Evolutionary conservation across 1,140 invertebrate species (phyloP).

Genomic region (Leucophenga varia): DNA sequence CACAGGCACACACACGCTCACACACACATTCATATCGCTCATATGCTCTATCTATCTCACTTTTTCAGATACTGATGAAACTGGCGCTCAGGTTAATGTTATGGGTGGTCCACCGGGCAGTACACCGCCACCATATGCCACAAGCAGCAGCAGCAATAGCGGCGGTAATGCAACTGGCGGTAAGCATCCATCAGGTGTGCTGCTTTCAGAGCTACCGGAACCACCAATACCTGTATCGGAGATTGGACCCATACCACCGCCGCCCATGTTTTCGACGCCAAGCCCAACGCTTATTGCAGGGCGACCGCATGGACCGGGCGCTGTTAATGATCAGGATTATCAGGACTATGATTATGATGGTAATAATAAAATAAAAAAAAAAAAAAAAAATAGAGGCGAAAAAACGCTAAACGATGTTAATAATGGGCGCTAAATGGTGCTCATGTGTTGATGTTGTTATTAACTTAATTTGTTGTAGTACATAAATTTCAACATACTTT

Average conservation of each 20-base stretch:
- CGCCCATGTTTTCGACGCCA: slow-evolving; percentile 91
- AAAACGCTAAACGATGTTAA: too few relatives aligned
- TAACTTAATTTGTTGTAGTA: too few relatives aligned
- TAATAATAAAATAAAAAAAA: slow-evolving; percentile 44
- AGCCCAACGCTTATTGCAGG: slow-evolving; percentile 69
- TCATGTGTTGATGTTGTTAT: too few relatives aligned
- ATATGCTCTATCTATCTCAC: slow-evolving; percentile 20
- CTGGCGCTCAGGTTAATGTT: slow-evolving; percentile 56
- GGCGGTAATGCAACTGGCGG: slow-evolving; percentile 40
- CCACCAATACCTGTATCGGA: slow-evolving; percentile 88
- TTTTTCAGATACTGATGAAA: slow-evolving; percentile 60
- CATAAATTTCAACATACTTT: too few relatives aligned
- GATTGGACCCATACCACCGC: slow-evolving; percentile 91
- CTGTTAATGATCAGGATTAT: slow-evolving; percentile 54
- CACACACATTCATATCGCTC: slow-evolving; percentile 12
- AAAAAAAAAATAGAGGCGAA: too few relatives aligned
- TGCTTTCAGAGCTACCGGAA: slow-evolving; percentile 83
- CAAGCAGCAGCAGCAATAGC: slow-evolving; percentile 47
- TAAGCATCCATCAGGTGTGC: slow-evolving; percentile 57
- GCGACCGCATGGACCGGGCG: slow-evolving; percentile 58
- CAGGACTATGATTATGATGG: slow-evolving; percentile 69
- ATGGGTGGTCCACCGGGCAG: slow-evolving; percentile 59
- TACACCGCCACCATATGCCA: slow-evolving; percentile 59
- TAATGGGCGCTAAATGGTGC: too few relatives aligned
- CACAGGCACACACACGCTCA: slow-evolving; percentile 17